These are phyloP conservation scores for Lysandra bellargus DNA, from an alignment of 2,888 invertebrate genomes.

Conservation along the genomic window DNA sequence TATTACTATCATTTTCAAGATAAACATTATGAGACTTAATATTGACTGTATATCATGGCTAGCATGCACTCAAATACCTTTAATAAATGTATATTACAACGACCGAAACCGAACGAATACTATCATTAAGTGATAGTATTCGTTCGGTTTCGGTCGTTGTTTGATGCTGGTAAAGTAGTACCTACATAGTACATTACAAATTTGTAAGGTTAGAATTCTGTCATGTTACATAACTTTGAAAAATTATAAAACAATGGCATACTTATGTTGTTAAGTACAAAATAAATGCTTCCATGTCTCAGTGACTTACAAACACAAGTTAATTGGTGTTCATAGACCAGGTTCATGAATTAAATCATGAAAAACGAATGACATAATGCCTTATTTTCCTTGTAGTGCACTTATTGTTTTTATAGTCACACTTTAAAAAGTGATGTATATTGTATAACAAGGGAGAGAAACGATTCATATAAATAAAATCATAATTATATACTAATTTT, in stretches of 20 bases:
- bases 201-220: conserved; percentile 27
- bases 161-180: neutral
- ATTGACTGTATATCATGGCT: neutral
- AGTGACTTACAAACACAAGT: neutral
- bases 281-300: neutral
- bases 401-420: neutral
- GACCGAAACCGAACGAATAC: neutral
- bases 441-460: neutral
- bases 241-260: neutral
- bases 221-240: conserved; percentile 27
- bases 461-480: neutral
- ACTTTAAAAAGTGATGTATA: neutral
- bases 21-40: neutral
- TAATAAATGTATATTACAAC: neutral
- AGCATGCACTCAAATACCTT: neutral
- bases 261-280: neutral
- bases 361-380: conserved; percentile 25
- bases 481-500: neutral
- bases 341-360: neutral
- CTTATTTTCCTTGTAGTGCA: neutral
- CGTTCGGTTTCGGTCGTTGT: no score
- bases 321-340: neutral
- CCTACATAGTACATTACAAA: neutral
- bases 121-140: no score
- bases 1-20: neutral